Percentiles rank a stretch among this genome's conserved stretches.
Evolutionary conservation across 2,113 vertebrate genomes (phyloP).

Genomic region (Siniperca chuatsi): DNA sequence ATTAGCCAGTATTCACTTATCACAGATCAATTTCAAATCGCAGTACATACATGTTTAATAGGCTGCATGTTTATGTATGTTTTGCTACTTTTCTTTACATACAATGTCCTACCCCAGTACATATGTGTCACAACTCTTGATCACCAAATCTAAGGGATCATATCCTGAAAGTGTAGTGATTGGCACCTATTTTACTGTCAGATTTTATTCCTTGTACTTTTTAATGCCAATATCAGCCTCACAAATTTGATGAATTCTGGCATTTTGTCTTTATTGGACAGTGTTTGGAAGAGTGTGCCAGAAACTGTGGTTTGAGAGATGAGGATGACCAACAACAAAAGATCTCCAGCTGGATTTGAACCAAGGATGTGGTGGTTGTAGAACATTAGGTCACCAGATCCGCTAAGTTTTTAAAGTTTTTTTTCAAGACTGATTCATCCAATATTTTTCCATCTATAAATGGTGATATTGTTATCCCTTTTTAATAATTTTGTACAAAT

Average conservation of each 20-base stretch:
- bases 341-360: not conserved
- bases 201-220: too few relatives aligned
- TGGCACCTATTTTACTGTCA: not conserved
- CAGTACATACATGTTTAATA: not conserved
- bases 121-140: too few relatives aligned
- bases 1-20: not conserved
- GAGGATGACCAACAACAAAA: not conserved
- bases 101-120: too few relatives aligned
- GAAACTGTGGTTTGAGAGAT: not conserved
- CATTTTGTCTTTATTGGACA: not conserved
- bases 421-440: not conserved
- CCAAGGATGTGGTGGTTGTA: too few relatives aligned
- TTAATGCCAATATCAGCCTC: too few relatives aligned
- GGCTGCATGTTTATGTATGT: not conserved
- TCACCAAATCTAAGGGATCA: too few relatives aligned
- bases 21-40: not conserved
- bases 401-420: too few relatives aligned
- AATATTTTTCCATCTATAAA: not conserved
- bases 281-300: not conserved
- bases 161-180: too few relatives aligned
- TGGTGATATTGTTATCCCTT: not conserved
- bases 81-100: too few relatives aligned
- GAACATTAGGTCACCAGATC: not conserved
- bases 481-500: not conserved
- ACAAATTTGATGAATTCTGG: too few relatives aligned